phyloP scores from a whole-genome alignment of 2,113 vertebrate genomes.

The Platichthys stellatus region DNA sequence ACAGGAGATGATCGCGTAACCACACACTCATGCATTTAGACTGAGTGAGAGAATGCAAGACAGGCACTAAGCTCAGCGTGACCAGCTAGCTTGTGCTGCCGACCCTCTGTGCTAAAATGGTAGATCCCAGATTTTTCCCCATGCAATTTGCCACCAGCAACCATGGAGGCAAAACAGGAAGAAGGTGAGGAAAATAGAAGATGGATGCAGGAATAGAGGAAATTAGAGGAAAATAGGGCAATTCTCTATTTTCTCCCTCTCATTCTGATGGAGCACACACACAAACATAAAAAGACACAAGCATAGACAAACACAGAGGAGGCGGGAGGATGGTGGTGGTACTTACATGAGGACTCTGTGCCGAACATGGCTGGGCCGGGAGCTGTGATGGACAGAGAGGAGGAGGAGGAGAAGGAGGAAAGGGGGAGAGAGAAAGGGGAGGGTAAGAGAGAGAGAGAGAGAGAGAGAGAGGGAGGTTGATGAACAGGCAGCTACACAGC shows the following conservation, averaged over 20 bases:
- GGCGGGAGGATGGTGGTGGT: slow-evolving; percentile 74
- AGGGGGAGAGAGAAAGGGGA: slow-evolving; percentile 39
- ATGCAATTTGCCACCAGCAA: slow-evolving; percentile 70
- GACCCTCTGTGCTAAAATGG: slow-evolving; percentile 76
- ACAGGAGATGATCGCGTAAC: background rate
- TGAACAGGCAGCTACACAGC: slow-evolving; percentile 92
- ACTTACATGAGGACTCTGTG: slow-evolving; percentile 99
- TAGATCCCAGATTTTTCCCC: slow-evolving; percentile 68
- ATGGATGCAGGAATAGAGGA: slow-evolving; percentile 54
- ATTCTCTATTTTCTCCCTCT: slow-evolving; percentile 8
- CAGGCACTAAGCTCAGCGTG: slow-evolving; percentile 40
- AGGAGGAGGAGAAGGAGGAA: slow-evolving; percentile 65
- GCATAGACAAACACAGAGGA: slow-evolving; percentile 38
- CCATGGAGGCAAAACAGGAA: slow-evolving; percentile 71
- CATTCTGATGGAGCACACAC: slow-evolving; percentile 7
- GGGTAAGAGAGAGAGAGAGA: slow-evolving; percentile 45
- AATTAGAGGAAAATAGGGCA: no score
- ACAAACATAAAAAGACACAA: slow-evolving; percentile 3
- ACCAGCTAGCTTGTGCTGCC: slow-evolving; percentile 57
- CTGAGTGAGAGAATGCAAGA: slow-evolving; percentile 33
- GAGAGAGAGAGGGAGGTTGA: slow-evolving; percentile 73
- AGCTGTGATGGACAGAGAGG: slow-evolving; percentile 85
- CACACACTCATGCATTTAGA: background rate
- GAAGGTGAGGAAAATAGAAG: slow-evolving; percentile 31
- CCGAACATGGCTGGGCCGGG: slow-evolving; percentile 98